Evolutionary conservation across 2,888 invertebrate species (phyloP).

Genomic region (Julus scanicus): DNA sequence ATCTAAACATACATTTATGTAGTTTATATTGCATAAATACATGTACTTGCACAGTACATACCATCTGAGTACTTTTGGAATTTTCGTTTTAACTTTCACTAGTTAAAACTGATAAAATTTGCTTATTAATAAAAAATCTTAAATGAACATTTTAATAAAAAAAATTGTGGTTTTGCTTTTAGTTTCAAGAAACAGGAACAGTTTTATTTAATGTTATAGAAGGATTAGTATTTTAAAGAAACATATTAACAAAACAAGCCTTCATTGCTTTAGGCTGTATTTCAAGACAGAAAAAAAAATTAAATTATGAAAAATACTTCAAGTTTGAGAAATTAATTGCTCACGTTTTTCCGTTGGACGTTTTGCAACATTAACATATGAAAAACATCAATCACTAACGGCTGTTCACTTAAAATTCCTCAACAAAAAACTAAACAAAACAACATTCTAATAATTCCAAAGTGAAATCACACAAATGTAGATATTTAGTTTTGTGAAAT

Average conservation of each 20-base stretch:
- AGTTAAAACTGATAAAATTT: too few species aligned
- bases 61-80: too few species aligned
- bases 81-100: background rate
- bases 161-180: background rate
- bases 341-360: background rate
- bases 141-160: background rate
- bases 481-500: too few species aligned
- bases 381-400: background rate
- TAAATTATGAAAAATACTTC: background rate
- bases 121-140: too few species aligned
- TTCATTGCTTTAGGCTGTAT: background rate
- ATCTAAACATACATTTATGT: too few species aligned
- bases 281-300: background rate
- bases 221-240: background rate
- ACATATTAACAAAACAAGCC: background rate
- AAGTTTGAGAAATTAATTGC: slow-evolving; percentile 1
- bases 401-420: slow-evolving; percentile 26
- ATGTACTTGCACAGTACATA: background rate
- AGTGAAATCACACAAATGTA: background rate
- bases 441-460: background rate
- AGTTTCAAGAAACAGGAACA: slow-evolving; percentile 2
- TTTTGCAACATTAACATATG: background rate
- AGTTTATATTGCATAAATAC: too few species aligned
- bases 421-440: background rate
- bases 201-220: background rate